phyloP scores from a whole-genome alignment of 1,140 invertebrate genomes.

The Brachionus rubens region DNA sequence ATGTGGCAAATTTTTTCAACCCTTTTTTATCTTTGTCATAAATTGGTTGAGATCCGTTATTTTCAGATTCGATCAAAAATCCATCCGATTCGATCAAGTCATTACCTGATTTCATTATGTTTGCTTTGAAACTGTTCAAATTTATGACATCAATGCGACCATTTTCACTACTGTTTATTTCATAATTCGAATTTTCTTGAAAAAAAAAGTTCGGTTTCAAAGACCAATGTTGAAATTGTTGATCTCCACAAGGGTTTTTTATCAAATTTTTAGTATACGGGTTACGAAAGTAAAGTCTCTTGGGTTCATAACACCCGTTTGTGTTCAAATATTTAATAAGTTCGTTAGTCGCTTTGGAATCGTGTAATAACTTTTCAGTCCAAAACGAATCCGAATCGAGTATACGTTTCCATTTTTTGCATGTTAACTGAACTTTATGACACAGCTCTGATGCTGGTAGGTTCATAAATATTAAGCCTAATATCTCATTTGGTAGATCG shows the following conservation, averaged over 20 bases:
- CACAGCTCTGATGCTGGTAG: not conserved
- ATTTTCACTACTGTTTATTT: constrained; percentile 27
- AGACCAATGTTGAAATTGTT: not conserved
- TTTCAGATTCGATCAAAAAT: constrained; percentile 28
- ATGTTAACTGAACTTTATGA: not conserved
- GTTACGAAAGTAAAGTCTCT: not conserved
- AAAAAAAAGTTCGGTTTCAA: constrained; percentile 13
- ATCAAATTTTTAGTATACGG: constrained; percentile 39
- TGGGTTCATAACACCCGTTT: not conserved
- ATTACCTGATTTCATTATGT: not conserved
- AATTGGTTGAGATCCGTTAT: constrained; percentile 13
- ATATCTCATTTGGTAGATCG: constrained; percentile 18
- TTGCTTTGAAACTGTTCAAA: not conserved
- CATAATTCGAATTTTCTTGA: constrained; percentile 25
- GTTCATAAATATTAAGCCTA: not conserved
- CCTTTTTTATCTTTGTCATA: not conserved
- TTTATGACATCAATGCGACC: not conserved
- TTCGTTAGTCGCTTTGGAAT: not conserved
- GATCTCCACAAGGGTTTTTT: constrained; percentile 15
- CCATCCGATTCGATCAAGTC: not conserved
- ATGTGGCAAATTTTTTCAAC: not conserved
- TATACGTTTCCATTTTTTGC: constrained; percentile 30
- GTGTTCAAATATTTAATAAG: constrained; percentile 7
- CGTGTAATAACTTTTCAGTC: constrained; percentile 1
- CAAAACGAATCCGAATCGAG: constrained; percentile 4